phyloP scores from a whole-genome alignment of 1,140 invertebrate species.

The Calephelis nemesis region DNA sequence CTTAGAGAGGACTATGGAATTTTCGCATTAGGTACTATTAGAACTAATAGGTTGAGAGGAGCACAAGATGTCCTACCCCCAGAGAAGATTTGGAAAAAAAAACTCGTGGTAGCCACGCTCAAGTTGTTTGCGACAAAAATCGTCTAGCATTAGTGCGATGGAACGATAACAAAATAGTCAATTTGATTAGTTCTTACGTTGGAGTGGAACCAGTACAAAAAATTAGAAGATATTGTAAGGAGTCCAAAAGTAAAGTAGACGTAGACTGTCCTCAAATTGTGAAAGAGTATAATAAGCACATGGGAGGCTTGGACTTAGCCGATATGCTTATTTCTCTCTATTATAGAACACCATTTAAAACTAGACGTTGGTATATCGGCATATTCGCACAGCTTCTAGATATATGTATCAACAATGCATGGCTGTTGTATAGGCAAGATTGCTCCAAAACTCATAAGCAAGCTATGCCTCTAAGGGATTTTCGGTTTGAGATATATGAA shows the following conservation, averaged over 20 bases:
- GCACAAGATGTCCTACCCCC: conserved; percentile 37
- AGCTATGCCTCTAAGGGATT: conserved; percentile 23
- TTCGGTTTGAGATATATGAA: conserved; percentile 29
- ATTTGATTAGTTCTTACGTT: background rate
- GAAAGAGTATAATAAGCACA: too few relatives aligned
- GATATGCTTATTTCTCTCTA: conserved; percentile 42
- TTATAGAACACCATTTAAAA: conserved; percentile 30
- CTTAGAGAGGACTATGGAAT: conserved; percentile 35
- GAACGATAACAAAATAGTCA: conserved; percentile 28
- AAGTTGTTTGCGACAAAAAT: conserved; percentile 39
- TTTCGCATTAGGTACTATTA: conserved; percentile 33
- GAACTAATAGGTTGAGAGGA: conserved; percentile 33
- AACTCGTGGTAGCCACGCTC: conserved; percentile 27
- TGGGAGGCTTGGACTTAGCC: conserved; percentile 36
- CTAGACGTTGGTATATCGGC: conserved; percentile 18
- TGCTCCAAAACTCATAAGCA: conserved; percentile 15
- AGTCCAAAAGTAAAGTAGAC: background rate
- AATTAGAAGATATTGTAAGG: background rate
- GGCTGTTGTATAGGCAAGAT: conserved; percentile 25
- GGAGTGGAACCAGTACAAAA: background rate
- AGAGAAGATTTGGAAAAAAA: conserved; percentile 54
- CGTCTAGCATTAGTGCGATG: conserved; percentile 53
- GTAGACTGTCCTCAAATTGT: conserved; percentile 9
- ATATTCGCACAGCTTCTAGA: conserved; percentile 11
- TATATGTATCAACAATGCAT: too few relatives aligned